Conservation (phyloP, 92 coral and sea anemone species). For the Virgularia gustaviana region DNA sequence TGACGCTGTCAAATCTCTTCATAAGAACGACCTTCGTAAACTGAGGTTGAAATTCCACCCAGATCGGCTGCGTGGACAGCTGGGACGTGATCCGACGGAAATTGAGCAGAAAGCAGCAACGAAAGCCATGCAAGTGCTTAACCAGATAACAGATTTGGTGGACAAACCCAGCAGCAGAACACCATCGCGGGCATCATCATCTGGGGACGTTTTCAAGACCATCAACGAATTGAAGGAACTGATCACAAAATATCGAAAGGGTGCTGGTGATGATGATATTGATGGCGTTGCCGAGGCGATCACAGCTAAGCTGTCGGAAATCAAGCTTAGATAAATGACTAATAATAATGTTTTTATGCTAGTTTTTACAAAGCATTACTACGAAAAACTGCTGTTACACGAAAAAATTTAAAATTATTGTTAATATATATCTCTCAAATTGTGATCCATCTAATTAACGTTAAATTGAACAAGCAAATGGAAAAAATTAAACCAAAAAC, state of each 20-base stretch:
- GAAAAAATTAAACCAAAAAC: too few species aligned
- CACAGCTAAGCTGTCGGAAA: slow-evolving; percentile 25
- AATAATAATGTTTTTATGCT: neutral
- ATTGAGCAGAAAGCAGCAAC: slow-evolving; percentile 14
- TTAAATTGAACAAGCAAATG: too few species aligned
- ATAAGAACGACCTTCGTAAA: neutral
- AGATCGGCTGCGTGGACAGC: slow-evolving; percentile 9
- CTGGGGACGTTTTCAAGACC: slow-evolving; percentile 4
- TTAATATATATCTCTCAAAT: too few species aligned
- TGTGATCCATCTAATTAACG: too few species aligned
- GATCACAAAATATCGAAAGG: slow-evolving; percentile 2
- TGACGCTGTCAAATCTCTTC: slow-evolving; percentile 8
- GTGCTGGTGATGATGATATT: slow-evolving; percentile 6
- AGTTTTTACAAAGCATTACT: neutral
- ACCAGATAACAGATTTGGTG: slow-evolving; percentile 1
- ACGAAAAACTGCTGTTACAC: neutral
- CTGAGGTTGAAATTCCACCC: slow-evolving; percentile 9
- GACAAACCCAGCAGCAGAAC: neutral
- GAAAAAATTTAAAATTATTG: neutral
- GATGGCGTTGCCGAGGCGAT: slow-evolving; percentile 10
- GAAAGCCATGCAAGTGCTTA: slow-evolving; percentile 13
- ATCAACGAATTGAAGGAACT: slow-evolving; percentile 6
- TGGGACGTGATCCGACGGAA: slow-evolving; percentile 2
- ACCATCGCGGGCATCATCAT: slow-evolving; percentile 19
- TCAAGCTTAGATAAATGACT: slow-evolving; percentile 5